Base-by-base conservation (phyloP, 2,797 vertebrate species). In the Tadarida brasiliensis region DNA sequence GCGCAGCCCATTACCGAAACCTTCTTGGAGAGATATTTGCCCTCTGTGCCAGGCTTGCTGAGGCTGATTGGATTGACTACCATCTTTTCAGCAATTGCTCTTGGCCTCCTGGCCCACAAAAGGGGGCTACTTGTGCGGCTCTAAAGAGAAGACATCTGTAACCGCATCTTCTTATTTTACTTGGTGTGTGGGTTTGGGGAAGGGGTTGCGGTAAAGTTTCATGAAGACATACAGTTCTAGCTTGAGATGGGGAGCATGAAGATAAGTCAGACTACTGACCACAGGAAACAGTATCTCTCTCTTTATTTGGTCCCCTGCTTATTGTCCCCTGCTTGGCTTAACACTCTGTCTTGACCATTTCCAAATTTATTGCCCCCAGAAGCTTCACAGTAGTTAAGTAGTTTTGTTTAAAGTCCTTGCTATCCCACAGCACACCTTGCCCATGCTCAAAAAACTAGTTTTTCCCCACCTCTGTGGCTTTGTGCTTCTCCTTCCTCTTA, bases 1-100 rank as follows among this genome's bases (percentile, higher is more conserved):
- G 98, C 98, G 0, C 90, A 93, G 44, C 99, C 99, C 5, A 99
- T 99, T 94, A 98, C 97, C 93, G 99, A 98, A 82, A 99, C 99
- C 67, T 99, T 99, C 98, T 99, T 99, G 99, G 99, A 99, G 98
- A 99, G 99, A 96, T 99, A 99, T 90, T 82, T 99, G 97, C 99
- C 99, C 0, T 99, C 99, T 0, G 99, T 99, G 7, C 98, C 99
- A 0, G 99, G 99, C 54, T 98, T 99, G 94, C 86, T 99, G 30
- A 99, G 98, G 96, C 91, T 99, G 78, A 63, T 99, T 94, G 99
- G 99, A 59, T 95, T 99, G 96, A 99, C 99, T 78, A 95, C 98
- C 88, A 84, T 99, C 96, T 95, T 99, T 85, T 98, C 98, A 0
- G 98, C 98, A 39, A 97, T 98, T 88, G 97, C 98, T 3, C 98